Conservation (phyloP, 2,888 invertebrate species). For the Trissonchulus latispiculum region DNA sequence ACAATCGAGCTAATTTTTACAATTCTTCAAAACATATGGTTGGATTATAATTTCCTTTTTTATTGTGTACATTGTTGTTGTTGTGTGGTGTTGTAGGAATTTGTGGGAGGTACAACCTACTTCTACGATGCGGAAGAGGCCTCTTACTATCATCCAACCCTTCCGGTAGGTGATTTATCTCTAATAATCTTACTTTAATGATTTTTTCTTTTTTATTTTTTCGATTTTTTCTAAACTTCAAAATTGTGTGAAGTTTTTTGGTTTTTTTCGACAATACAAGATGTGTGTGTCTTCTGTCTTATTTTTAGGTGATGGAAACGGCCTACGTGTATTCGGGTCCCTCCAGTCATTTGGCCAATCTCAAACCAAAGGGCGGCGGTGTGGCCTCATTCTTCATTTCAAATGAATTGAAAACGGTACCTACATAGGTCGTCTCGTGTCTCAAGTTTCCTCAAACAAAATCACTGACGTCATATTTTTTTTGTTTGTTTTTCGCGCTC, state of each 20-base stretch:
- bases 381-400: conserved; percentile 62
- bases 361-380: conserved; percentile 45
- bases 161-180: conserved; percentile 1
- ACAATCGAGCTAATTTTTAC: too few relatives aligned
- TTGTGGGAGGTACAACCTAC: conserved; percentile 76
- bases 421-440: too few relatives aligned
- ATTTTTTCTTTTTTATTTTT: not conserved
- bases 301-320: not conserved
- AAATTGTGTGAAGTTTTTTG: too few relatives aligned
- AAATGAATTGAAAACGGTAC: conserved; percentile 56
- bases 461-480: too few relatives aligned
- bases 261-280: too few relatives aligned
- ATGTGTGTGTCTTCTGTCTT: too few relatives aligned
- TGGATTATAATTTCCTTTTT: not conserved
- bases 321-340: conserved; percentile 2
- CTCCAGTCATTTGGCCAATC: conserved; percentile 46
- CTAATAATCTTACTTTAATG: not conserved
- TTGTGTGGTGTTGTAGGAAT: conserved; percentile 40
- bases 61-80: not conserved
- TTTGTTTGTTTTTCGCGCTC: too few relatives aligned
- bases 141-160: not conserved
- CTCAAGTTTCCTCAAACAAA: too few relatives aligned
- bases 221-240: not conserved
- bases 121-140: conserved; percentile 57
- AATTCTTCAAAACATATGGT: too few relatives aligned